These are phyloP conservation scores for Calyptomena viridis DNA, from an alignment of 2,113 vertebrate genomes.

Conservation along the genomic window DNA sequence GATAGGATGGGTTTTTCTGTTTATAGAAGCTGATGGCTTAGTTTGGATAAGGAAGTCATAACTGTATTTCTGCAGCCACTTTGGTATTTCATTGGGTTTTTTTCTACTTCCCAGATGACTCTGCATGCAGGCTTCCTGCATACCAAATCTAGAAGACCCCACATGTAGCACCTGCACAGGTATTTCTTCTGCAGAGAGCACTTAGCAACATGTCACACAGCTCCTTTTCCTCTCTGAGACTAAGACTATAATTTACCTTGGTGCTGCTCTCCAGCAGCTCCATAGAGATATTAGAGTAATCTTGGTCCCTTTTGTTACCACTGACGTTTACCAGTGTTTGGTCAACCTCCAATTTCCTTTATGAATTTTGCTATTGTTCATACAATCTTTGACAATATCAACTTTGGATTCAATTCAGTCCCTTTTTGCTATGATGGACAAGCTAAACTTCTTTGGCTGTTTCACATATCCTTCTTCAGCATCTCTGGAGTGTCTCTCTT, in stretches of 20 bases:
- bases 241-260: not conserved
- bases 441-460: not conserved
- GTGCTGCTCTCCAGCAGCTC: not conserved
- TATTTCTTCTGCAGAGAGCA: not conserved
- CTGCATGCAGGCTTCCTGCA: not conserved
- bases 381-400: not conserved
- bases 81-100: not conserved
- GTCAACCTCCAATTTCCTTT: not conserved
- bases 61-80: not conserved
- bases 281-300: not conserved
- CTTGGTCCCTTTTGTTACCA: not conserved
- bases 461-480: not conserved
- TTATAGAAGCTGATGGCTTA: not conserved
- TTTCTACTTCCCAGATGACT: not conserved
- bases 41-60: not conserved
- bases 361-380: not conserved
- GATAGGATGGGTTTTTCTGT: not conserved
- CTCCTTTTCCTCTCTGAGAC: not conserved
- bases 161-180: not conserved
- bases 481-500: not conserved
- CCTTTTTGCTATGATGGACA: not conserved
- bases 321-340: not conserved
- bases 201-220: not conserved
- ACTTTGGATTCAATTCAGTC: not conserved
- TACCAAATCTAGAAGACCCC: not conserved